Conservation (phyloP, 2,113 vertebrate genomes). For the Speoplatyrhinus poulsoni region DNA sequence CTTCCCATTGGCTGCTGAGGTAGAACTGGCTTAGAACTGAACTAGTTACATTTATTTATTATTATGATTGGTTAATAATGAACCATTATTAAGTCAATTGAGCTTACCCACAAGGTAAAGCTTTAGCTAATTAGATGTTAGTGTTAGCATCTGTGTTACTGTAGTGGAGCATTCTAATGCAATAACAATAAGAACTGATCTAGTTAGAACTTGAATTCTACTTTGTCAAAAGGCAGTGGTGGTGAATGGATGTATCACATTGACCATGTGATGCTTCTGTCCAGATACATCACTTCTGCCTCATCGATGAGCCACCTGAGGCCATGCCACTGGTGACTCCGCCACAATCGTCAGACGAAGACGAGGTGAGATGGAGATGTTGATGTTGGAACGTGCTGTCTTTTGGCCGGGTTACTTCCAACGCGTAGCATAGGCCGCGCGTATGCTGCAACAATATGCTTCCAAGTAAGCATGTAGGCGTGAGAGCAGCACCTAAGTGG, state of each 20-base stretch:
- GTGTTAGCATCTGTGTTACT: not conserved
- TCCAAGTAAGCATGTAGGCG: too few relatives aligned
- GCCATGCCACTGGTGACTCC: constrained; percentile 71
- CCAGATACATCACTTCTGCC: constrained; percentile 79
- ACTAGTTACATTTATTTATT: too few relatives aligned
- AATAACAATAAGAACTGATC: too few relatives aligned
- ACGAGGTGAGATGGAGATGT: constrained; percentile 70
- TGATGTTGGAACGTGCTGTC: not conserved
- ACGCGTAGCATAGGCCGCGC: too few relatives aligned
- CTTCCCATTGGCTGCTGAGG: constrained; percentile 71
- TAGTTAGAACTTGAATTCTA: too few relatives aligned
- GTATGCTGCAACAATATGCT: too few relatives aligned
- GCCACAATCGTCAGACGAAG: constrained; percentile 85
- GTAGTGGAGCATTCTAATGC: too few relatives aligned
- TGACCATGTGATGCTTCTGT: constrained; percentile 21
- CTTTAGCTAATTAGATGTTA: too few relatives aligned
- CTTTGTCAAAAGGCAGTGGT: too few relatives aligned
- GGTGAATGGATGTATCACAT: not conserved
- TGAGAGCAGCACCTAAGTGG: too few relatives aligned
- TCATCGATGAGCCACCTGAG: constrained; percentile 69
- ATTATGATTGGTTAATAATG: too few relatives aligned
- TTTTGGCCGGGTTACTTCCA: not conserved
- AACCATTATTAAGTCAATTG: not conserved
- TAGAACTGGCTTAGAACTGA: not conserved
- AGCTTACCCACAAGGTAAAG: too few relatives aligned